Evolutionary conservation across 1,140 invertebrate species (phyloP), one percentile per base, ranked within the genome.

Genomic region (Doryteuthis pealeii): DNA sequence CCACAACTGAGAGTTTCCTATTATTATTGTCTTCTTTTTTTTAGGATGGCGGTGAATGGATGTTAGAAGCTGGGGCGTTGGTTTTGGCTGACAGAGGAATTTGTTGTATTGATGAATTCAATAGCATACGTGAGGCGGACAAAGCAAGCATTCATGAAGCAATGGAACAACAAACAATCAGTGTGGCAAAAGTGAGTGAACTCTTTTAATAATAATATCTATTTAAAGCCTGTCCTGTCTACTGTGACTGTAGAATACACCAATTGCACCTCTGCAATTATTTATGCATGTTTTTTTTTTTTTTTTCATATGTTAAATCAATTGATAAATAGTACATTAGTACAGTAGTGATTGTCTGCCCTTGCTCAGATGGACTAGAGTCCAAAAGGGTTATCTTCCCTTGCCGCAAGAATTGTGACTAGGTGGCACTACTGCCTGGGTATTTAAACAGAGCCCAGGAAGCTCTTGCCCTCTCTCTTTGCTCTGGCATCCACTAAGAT

Each of bases 61-160:
- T 84, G 81, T 74, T 88, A 30, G 87, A 88, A 72, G 87, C 87
- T 28, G 87, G 87, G 1, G 87, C 87, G 32, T 72, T 88, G 45
- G 87, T 88, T 28, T 70, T 88, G 73, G 82, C 87, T 70, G 87
- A 88, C 82, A 84, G 85, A 30, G 87, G 87, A 10, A 71, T 88
- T 18, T 88, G 87, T 79, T 87, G 86, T 78, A 87, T 88, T 69
- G 87, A 88, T 78, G 87, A 88, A 75, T 88, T 88, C 77, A 88
- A 83, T 76, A 84, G 84, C 40, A 87, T 88, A 74, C 73, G 81
- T 26, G 85, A 88, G 76, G 84, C 86, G 71, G 87, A 88, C 76
- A 85, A 86, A 75, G 80, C 85, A 45, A 86, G 84, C 76, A 87
- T 88, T 66, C 86, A 88, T 74, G 87, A 88, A 77, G 87, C 87